Evolutionary conservation across 2,888 invertebrate species (phyloP), one percentile per base, ranked within the genome.

Genomic region (Ochropleura plecta): DNA sequence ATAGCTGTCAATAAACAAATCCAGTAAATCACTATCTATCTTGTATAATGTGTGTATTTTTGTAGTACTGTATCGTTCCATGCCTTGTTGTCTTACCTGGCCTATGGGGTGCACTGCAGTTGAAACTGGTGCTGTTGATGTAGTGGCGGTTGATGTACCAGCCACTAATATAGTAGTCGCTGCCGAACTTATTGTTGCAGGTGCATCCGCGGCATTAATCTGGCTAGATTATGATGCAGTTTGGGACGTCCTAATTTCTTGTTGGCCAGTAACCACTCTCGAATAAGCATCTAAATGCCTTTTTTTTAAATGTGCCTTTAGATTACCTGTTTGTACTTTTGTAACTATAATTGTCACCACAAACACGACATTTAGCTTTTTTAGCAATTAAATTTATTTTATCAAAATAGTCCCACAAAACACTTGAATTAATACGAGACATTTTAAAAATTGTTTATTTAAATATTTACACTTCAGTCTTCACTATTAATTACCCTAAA

Each of bases 31-130:
- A 53, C n/a, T 53, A 14, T 62, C n/a, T 18, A 62, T 62, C 62
- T 46, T 62, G n/a, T n/a, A n/a, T n/a, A n/a, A n/a, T n/a, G n/a
- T n/a, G n/a, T n/a, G n/a, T n/a, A n/a, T 62, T 62, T 62, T 62
- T n/a, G 62, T 62, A n/a, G 44, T n/a, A 14, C 62, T n/a, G n/a
- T 62, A 62, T 62, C 62, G n/a, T 62, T 62, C 62, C 14, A 62
- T 62, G 3, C 62, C 62, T 46, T 62, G 62, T 59, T 53, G 53
- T 53, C 53, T 51, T 51, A 51, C 51, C 2, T 51, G 51, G n/a
- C 18, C 18, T 51, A 8, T 0, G 8, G 51, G 51, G n/a, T n/a
- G n/a, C n/a, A n/a, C n/a, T n/a, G n/a, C n/a, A n/a, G n/a, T n/a
- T 51, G 51, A 51, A 51, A 8, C 51, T 51, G 51, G 51, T 18